Conservation (phyloP, 2,888 invertebrate species). For the Drosophila tanythrix region DNA sequence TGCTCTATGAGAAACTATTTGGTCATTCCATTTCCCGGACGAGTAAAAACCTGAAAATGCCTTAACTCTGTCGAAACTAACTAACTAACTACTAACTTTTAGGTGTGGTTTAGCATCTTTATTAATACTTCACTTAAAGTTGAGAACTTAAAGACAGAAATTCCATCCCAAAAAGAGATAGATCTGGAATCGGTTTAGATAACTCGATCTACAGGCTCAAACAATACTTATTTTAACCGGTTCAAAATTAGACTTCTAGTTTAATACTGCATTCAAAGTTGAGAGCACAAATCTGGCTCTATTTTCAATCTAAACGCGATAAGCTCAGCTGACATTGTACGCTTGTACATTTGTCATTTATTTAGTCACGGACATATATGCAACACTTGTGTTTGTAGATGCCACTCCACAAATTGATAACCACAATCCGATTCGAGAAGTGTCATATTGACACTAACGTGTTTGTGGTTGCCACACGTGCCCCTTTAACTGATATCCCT, state of each 20-base stretch:
- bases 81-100: too few relatives aligned
- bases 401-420: not conserved
- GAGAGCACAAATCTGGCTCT: not conserved
- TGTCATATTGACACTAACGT: not conserved
- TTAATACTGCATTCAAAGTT: not conserved
- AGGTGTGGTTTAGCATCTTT: too few relatives aligned
- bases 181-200: too few relatives aligned
- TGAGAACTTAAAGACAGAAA: too few relatives aligned
- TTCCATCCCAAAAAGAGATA: too few relatives aligned
- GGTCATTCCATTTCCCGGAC: too few relatives aligned
- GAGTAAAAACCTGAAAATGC: too few relatives aligned
- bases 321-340: not conserved
- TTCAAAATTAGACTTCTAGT: rapidly evolving
- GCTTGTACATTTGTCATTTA: not conserved
- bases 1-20: too few relatives aligned
- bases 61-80: too few relatives aligned
- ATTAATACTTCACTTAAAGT: too few relatives aligned
- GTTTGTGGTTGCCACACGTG: not conserved
- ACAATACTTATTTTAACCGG: too few relatives aligned
- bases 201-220: too few relatives aligned
- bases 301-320: not conserved
- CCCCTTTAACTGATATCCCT: not conserved
- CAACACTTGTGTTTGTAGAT: not conserved
- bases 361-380: not conserved
- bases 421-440: not conserved